phyloP scores from a whole-genome alignment of 2,888 invertebrate species.

The Epirrhoe alternata region DNA sequence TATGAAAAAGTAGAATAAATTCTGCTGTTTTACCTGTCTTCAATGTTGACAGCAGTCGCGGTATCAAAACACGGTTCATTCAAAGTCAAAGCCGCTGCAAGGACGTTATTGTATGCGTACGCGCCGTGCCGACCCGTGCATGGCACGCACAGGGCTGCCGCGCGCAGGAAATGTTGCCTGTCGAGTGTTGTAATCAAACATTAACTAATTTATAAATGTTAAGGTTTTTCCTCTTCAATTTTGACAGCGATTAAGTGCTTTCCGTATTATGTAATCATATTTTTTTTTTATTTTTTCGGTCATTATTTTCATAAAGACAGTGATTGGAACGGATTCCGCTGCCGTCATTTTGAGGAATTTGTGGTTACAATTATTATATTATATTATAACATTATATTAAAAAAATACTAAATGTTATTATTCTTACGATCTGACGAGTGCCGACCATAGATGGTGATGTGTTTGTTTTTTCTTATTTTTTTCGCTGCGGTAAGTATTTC shows the following conservation, averaged over 20 bases:
- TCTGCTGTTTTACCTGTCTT: not conserved
- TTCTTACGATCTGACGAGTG: not conserved
- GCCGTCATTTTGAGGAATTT: not conserved
- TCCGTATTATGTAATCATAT: too few relatives aligned
- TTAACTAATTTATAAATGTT: too few relatives aligned
- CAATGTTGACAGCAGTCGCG: not conserved
- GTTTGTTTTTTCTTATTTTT: not conserved
- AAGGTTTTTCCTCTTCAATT: too few relatives aligned
- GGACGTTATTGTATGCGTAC: constrained; percentile 44
- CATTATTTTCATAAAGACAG: too few relatives aligned
- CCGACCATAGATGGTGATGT: not conserved
- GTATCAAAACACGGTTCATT: constrained; percentile 24
- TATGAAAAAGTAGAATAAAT: too few relatives aligned
- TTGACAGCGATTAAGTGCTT: too few relatives aligned
- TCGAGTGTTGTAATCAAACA: not conserved
- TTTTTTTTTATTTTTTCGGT: too few relatives aligned
- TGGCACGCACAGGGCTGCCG: constrained; percentile 41
- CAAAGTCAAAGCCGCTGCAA: constrained; percentile 32
- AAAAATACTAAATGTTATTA: too few relatives aligned
- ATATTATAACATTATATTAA: too few relatives aligned
- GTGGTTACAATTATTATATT: too few relatives aligned
- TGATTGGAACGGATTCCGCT: too few relatives aligned
- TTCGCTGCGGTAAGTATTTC: not conserved
- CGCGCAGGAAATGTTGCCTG: not conserved
- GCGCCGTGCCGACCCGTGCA: constrained; percentile 53